phyloP scores from a whole-genome alignment of 1,140 invertebrate species.

The Potamilus streckersoni region DNA sequence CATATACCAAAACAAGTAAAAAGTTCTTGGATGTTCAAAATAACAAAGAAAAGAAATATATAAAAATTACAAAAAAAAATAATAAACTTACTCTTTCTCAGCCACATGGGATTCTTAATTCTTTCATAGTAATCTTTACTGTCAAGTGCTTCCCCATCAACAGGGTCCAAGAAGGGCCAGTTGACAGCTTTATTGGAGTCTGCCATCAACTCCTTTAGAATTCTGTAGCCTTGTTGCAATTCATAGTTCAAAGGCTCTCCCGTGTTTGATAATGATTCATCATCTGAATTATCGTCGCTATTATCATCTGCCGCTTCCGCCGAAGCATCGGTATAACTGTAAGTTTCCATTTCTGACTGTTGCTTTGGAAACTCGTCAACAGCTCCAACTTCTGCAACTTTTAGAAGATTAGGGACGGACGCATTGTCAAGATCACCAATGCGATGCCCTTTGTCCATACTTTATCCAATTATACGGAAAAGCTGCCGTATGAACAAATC shows the following conservation, averaged over 20 bases:
- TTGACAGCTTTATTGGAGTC: constrained; percentile 21
- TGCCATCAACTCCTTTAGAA: constrained; percentile 29
- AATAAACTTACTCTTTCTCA: constrained; percentile 22
- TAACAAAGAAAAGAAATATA: background rate
- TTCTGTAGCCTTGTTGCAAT: constrained; percentile 24
- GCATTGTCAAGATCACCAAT: background rate
- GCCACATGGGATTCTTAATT: constrained; percentile 26
- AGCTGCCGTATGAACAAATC: background rate
- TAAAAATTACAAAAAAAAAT: background rate
- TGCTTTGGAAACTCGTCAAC: constrained; percentile 22
- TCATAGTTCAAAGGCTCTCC: constrained; percentile 15
- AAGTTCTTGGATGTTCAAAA: background rate
- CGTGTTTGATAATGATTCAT: background rate
- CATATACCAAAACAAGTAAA: background rate
- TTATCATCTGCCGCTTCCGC: constrained; percentile 11
- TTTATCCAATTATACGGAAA: background rate
- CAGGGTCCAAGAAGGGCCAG: constrained; percentile 30
- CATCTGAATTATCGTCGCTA: constrained; percentile 9
- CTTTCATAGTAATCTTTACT: constrained; percentile 20
- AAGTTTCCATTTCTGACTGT: constrained; percentile 20
- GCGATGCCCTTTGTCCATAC: constrained; percentile 2
- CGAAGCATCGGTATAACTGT: constrained; percentile 3
- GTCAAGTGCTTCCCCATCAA: constrained; percentile 22
- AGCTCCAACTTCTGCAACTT: constrained; percentile 22
- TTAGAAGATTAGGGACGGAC: background rate